Evolutionary conservation across 1,140 invertebrate genomes (phyloP).

Genomic region (Neoseiulus cucumeris): DNA sequence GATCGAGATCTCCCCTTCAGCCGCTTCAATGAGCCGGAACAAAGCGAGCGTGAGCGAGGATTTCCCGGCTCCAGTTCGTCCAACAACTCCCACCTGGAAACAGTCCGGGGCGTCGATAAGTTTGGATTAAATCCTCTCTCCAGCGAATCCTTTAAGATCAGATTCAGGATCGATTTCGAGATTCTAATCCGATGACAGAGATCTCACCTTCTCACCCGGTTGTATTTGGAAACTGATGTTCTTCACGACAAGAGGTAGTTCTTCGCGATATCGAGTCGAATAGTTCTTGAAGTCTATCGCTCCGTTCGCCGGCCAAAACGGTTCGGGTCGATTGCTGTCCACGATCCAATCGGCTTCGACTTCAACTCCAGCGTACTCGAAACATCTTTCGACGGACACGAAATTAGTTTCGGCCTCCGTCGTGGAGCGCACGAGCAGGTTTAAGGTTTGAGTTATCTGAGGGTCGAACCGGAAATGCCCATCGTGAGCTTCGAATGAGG

Average conservation of each 20-base stretch:
- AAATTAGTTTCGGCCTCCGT: constrained; percentile 43
- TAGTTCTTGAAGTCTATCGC: constrained; percentile 13
- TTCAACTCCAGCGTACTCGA: constrained; percentile 35
- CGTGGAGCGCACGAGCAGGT: constrained; percentile 38
- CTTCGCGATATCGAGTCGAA: constrained; percentile 12
- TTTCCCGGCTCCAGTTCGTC: constrained; percentile 37
- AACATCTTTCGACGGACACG: constrained; percentile 40
- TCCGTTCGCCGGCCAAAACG: constrained; percentile 12
- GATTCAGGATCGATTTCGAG: too few species aligned
- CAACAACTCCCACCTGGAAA: constrained; percentile 33
- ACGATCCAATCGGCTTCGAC: constrained; percentile 17
- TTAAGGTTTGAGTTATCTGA: constrained; percentile 36
- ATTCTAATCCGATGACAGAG: too few species aligned
- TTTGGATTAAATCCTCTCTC: too few species aligned
- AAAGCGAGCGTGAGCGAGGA: constrained; percentile 33
- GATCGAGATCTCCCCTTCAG: constrained; percentile 35
- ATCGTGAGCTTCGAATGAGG: too few species aligned
- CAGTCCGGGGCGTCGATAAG: too few species aligned
- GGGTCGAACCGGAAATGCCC: too few species aligned
- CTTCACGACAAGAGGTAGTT: constrained; percentile 50
- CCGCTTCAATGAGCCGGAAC: constrained; percentile 33
- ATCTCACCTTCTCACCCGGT: constrained; percentile 54
- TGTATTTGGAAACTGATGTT: constrained; percentile 45
- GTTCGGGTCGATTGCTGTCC: constrained; percentile 13
- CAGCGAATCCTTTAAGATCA: too few species aligned